Base-by-base conservation (phyloP, 2,113 vertebrate species). In the Aegithalos caudatus region DNA sequence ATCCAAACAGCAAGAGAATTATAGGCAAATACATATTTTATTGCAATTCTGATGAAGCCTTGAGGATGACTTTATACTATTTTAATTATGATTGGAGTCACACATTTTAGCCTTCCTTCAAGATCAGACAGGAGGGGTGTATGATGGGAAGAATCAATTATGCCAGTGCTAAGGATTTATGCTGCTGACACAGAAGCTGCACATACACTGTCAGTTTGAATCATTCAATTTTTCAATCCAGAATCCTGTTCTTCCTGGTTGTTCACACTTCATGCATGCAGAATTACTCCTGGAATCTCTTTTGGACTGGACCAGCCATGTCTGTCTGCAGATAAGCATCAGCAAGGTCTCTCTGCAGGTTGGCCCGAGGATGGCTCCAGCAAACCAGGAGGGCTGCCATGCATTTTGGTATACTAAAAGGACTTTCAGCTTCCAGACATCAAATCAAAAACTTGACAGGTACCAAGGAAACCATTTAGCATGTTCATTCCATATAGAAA, bases 211-310 rank as follows among this genome's bases (percentile, higher is more conserved):
- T 86, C 86, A 54, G 29, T 69, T 57, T 69, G 29, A 86, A 40
- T 84, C n/a, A 83, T 78, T 91, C 42, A 31, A 16, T 83, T 91
- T 94, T 88, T 89, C 89, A 92, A 21, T 78, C 67, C 83, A 89
- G 51, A 81, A 94, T 35, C 38, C 60, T 78, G 31, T 70, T 95
- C 72, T 89, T 90, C 35, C 60, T 81, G 27, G 70, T 83, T 88
- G 54, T 88, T 91, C 64, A 70, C 80, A 66, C 37, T 77, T 83
- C 56, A 45, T 73, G 89, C 58, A 62, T 89, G 56, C 89, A 78
- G 77, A 89, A 78, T 91, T 60, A 62, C 67, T 83, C 37, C 67
- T 88, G 76, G 60, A 92, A 86, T 81, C 58, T 28, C 16, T 88
- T 94, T 58, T 70, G 69, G 54, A 86, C 60, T 11, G 72, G 54